phyloP scores from a whole-genome alignment of 64 coral and sea anemone genomes.

The Catalaphyllia jardinei region DNA sequence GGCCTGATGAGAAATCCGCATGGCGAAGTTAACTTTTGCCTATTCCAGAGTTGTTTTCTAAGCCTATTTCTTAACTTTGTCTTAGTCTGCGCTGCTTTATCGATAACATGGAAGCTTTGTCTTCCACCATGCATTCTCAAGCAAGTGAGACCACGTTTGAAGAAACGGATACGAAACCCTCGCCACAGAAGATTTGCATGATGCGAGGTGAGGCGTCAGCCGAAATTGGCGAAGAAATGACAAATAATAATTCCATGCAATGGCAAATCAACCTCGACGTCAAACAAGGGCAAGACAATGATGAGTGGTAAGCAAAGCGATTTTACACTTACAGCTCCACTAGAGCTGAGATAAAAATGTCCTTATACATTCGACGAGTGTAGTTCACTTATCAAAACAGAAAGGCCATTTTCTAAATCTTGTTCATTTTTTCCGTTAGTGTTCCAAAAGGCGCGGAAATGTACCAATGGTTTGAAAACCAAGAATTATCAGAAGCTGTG shows the following conservation, averaged over 20 bases:
- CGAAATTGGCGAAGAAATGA: conserved; percentile 43
- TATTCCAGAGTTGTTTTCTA: neutral
- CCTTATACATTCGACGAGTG: neutral
- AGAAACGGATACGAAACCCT: neutral
- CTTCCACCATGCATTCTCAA: neutral
- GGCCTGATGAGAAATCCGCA: conserved; percentile 5
- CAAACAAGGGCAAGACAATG: conserved; percentile 10
- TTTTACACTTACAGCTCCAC: neutral
- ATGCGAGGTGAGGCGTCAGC: conserved; percentile 46
- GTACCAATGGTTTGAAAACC: conserved; percentile 30
- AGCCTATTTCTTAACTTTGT: neutral
- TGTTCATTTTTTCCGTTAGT: conserved; percentile 29
- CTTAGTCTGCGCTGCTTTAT: neutral
- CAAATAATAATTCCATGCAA: conserved; percentile 26
- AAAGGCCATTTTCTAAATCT: neutral
- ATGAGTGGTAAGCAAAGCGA: conserved; percentile 8
- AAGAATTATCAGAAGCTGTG: conserved; percentile 24
- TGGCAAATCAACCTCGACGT: conserved; percentile 34
- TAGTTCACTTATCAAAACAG: neutral
- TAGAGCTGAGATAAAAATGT: neutral
- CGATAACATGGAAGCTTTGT: conserved; percentile 17
- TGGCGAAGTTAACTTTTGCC: neutral
- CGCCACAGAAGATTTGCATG: conserved; percentile 4
- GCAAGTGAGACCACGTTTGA: neutral
- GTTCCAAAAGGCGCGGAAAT: conserved; percentile 24